phyloP scores from a whole-genome alignment of 2,113 vertebrate species.

The Micronisus gabar region DNA sequence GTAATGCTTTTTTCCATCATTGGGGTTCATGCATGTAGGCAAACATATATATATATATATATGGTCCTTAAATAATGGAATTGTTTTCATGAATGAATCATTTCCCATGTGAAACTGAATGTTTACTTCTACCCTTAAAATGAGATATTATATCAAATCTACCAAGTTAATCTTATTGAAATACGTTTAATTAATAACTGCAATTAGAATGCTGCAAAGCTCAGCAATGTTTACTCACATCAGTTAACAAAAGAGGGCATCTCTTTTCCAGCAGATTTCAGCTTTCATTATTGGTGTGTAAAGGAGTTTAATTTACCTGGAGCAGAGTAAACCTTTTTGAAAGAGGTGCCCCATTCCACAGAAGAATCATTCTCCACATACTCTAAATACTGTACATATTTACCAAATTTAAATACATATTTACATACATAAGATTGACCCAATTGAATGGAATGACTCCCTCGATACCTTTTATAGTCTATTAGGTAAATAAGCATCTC shows the following conservation, averaged over 20 bases:
- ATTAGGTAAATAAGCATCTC: conserved; percentile 58
- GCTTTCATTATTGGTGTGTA: background rate
- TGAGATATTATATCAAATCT: background rate
- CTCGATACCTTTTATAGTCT: conserved; percentile 49
- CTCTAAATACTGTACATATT: conserved; percentile 48
- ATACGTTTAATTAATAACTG: background rate
- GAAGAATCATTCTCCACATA: background rate
- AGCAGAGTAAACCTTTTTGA: background rate
- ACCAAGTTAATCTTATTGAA: background rate
- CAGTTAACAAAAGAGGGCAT: background rate
- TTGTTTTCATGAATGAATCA: background rate
- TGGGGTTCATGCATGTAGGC: background rate
- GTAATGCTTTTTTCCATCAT: background rate
- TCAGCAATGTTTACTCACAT: background rate
- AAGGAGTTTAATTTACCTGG: conserved; percentile 7
- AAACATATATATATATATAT: fast-evolving
- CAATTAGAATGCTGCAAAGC: background rate
- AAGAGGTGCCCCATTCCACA: background rate
- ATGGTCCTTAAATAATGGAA: background rate
- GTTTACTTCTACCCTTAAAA: background rate
- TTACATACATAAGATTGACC: conserved; percentile 40
- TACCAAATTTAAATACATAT: conserved; percentile 44
- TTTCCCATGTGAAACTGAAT: conserved; percentile 2
- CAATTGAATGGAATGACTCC: conserved; percentile 30
- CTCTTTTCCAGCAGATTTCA: background rate